Evolutionary conservation across 2,113 vertebrate species (phyloP), one percentile per base, ranked within the genome.

Genomic region (Prietella phreatophila): DNA sequence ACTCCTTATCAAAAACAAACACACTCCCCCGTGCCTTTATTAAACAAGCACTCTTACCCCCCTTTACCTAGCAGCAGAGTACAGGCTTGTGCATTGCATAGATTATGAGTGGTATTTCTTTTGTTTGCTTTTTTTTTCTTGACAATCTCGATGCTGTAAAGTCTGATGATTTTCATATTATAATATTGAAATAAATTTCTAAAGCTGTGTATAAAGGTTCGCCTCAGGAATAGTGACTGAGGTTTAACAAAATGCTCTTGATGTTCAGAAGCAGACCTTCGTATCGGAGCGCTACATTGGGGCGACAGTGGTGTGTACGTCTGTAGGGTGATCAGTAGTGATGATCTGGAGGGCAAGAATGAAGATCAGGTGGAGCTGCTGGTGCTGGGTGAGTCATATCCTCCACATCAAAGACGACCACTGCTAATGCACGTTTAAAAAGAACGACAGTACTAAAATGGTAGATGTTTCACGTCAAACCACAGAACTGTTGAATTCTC

Each of bases 251-350:
- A 60, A 81, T 55, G 20, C 30, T 83, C 20, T 80, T 63, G 15
- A 53, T 25, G 17, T 88, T 93, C 93, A 99, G 98, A 97, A 93
- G 98, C 97, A 33, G 97, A 99, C 89, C 95, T 99, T 90, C 96
- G 97, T 47, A 98, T 99, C 56, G 97, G 97, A 75, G 96, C 97
- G 91, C 86, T 99, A 91, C 95, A 97, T 95, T 99, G 98, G 98
- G 98, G 98, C 15, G 98, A 99, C 95, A 99, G 97, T 10, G 98
- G 98, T 0, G 97, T 99, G 25, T 99, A 99, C 89, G 97, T 96
- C 94, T 99, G 98, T 83, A 96, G 98, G 85, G 95, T 99, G 71
- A 94, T 97, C 88, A 97, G 97, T 56, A 93, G 97, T 0, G 96
- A 99, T 73, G 98, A 99, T 76, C 93, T 99, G 90, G 97, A 98